A percentile compares a stretch with the other conserved stretches of the same genome.
phyloP scores from a whole-genome alignment of 1,140 invertebrate species.

The Solenopsis invicta region DNA sequence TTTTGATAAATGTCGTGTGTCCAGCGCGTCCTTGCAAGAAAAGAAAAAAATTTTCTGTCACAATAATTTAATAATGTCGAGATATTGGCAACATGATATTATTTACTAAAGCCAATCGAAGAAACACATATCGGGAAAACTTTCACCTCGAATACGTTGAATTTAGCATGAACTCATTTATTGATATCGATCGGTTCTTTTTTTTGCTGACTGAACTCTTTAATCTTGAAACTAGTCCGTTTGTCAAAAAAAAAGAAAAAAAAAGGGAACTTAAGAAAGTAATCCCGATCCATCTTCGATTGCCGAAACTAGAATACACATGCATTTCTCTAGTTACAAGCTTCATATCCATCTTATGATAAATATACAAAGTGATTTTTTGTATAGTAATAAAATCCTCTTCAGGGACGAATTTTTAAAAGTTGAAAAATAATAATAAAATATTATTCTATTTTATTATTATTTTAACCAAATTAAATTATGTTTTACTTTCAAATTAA shows the following conservation, averaged over 20 bases:
- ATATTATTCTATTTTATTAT: not conserved
- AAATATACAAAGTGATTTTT: slow-evolving; percentile 42
- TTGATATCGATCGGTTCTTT: not conserved
- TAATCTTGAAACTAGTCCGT: not conserved
- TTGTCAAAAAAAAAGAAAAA: not conserved
- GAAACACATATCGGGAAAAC: slow-evolving; percentile 18
- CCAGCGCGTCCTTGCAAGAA: not conserved
- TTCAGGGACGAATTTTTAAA: not conserved
- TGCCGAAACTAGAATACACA: not conserved
- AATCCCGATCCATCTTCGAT: not conserved
- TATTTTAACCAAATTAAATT: not conserved
- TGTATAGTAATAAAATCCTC: not conserved
- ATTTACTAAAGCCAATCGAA: not conserved
- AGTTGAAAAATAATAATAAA: not conserved
- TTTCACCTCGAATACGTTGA: slow-evolving; percentile 35
- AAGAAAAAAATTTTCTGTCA: not conserved
- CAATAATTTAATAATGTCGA: not conserved
- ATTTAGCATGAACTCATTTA: slow-evolving; percentile 11
- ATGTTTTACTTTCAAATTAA: not conserved
- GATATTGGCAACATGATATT: not conserved
- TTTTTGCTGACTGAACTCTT: not conserved
- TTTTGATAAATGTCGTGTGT: not conserved
- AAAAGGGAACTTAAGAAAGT: not conserved
- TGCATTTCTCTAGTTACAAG: not conserved
- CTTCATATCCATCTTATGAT: not conserved